Percentiles rank a stretch among this genome's conserved stretches.
phyloP scores from a whole-genome alignment of 2,888 invertebrate species.

The Hirtodrosophila duncani region DNA sequence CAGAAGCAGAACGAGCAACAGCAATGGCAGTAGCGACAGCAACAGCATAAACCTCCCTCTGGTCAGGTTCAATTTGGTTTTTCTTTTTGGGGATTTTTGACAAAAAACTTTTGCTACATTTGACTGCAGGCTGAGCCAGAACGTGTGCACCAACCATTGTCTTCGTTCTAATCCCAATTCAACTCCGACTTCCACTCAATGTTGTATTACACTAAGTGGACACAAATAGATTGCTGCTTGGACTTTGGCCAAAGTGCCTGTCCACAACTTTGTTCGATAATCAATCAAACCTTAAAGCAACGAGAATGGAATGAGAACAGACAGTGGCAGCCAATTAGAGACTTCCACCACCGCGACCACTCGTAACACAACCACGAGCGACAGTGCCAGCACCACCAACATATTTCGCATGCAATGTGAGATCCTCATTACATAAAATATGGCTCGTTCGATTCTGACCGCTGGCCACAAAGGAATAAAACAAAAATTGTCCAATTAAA shows the following conservation, averaged over 20 bases:
- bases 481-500: constrained; percentile 73
- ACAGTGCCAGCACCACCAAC: constrained; percentile 28
- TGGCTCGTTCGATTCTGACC: constrained; percentile 24
- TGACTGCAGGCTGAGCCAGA: background rate
- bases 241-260: constrained; percentile 70
- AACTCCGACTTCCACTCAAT: constrained; percentile 20
- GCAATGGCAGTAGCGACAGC: background rate
- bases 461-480: constrained; percentile 55
- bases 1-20: no score
- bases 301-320: constrained; percentile 2
- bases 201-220: constrained; percentile 75
- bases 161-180: constrained; percentile 2
- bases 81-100: constrained; percentile 52
- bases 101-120: constrained; percentile 41
- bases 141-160: constrained; percentile 17
- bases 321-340: constrained; percentile 44
- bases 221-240: constrained; percentile 74
- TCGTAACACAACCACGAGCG: constrained; percentile 42
- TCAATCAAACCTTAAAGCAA: constrained; percentile 75
- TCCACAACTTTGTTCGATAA: constrained; percentile 78
- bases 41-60: constrained; percentile 27
- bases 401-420: no score
- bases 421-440: constrained; percentile 45
- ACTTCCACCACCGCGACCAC: constrained; percentile 19
- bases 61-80: constrained; percentile 70